Evolutionary conservation across 2,888 invertebrate genomes (phyloP), one percentile per base, ranked within the genome.

Genomic region (Drosophila gaucha): DNA sequence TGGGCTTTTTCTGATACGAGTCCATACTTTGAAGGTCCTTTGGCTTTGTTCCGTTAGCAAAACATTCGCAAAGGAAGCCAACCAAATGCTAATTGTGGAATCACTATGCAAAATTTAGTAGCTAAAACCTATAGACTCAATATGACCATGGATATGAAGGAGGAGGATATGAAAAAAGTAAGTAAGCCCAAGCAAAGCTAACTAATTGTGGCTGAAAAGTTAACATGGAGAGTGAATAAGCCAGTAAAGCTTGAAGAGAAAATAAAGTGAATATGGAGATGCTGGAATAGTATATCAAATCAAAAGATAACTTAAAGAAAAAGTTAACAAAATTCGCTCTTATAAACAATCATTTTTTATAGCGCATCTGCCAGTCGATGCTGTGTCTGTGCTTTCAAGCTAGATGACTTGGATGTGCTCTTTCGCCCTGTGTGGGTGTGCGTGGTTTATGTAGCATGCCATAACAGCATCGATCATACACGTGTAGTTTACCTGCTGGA

Each of bases 401-500:
- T 1, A 12, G 2, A 2, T 30, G n/a, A n/a, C n/a, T 30, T 18
- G 28, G 10, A 2, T 28, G 9, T 8, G 12, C 1, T 18, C 24
- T 38, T 12, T 12, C 36, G 2, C 3, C 10, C 8, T 22, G 2
- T 3, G 9, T 5, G 22, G 10, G 3, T 6, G 14, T 18, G 12
- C 14, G 30, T 44, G 35, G 28, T 41, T 14, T 35, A 9, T 43
- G 41, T 16, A 41, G 26, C 31, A 46, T 46, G 60, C 60, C 60
- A 39, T 60, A 38, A 20, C 18, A 31, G 60, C 44, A 59, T 59
- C 36, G 59, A 59, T 59, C 59, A 44, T 44, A 8, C 59, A 24
- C 14, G 8, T 47, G 38, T n/a, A 20, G 39, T 30, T 51, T 39
- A 51, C 39, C 51, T 22, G 39, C 16, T 22, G 39, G 30, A 51